Evolutionary conservation across 2,113 vertebrate genomes (phyloP), one percentile per base, ranked within the genome.

Genomic region (Vireo altiloquus): DNA sequence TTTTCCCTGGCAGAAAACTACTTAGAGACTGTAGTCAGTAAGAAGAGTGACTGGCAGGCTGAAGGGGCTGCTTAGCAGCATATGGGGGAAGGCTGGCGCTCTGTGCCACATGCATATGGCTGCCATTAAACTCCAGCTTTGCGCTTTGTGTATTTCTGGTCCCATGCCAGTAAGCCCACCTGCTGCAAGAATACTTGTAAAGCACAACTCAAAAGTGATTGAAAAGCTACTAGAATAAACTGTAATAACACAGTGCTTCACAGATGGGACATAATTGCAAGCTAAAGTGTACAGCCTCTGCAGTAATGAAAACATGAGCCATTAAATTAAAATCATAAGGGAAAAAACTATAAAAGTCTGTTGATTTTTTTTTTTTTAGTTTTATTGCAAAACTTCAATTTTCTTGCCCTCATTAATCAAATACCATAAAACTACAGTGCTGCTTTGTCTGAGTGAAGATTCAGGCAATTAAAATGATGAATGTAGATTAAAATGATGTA

Each of bases 241-340:
- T 98, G 98, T 98, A 98, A 98, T 98, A 98, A 98, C 98, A 98
- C 98, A 98, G 98, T 96, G 98, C 98, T 97, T 97, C 98, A 97
- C 98, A 98, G 98, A 98, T 98, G 98, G 98, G 98, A 97, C 98
- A 97, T 98, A 98, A 98, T 98, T 98, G 98, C 98, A 97, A 98
- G 98, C 98, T 98, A 98, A 98, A 98, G 98, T 98, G 97, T 98
- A 97, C 98, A 98, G 98, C 98, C 98, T 98, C 98, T 96, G 98
- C 97, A 97, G 98, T 98, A 98, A 98, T 98, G 98, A 98, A 98
- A 98, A 98, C 98, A 98, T 72, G 97, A 98, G 98, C 98, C 98
- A 98, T 98, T 98, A 98, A 98, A 98, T 98, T 98, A 98, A 98
- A 98, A 98, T 98, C 98, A 98, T 98, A 98, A 98, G 98, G 98